These are phyloP conservation scores for Lamellibrachia satsuma DNA, from an alignment of 2,888 invertebrate genomes.

Conservation along the genomic window DNA sequence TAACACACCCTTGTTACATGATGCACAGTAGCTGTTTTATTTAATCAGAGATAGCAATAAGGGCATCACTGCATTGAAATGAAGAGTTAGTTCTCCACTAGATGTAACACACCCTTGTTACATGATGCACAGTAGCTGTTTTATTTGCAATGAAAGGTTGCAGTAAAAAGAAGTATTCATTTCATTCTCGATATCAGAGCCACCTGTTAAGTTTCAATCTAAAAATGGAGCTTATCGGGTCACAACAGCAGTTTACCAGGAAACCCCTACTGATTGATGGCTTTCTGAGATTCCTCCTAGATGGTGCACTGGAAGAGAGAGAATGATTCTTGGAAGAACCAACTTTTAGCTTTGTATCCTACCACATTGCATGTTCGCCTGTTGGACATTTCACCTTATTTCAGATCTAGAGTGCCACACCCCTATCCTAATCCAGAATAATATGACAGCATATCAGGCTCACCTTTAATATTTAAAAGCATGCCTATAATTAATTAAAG, in stretches of 20 bases:
- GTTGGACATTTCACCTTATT: not conserved
- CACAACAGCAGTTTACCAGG: not conserved
- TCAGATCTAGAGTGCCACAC: too few species aligned
- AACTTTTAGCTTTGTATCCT: not conserved
- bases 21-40: not conserved
- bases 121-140: not conserved
- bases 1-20: not conserved
- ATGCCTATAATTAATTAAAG: too few species aligned
- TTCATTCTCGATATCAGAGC: not conserved
- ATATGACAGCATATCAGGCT: too few species aligned
- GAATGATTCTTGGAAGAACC: not conserved
- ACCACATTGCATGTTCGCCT: not conserved
- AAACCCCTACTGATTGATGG: not conserved
- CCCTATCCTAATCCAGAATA: too few species aligned
- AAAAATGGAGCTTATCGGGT: not conserved
- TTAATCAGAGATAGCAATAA: too few species aligned
- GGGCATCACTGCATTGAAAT: too few species aligned
- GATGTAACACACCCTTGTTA: not conserved
- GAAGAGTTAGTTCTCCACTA: too few species aligned
- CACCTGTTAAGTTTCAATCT: not conserved
- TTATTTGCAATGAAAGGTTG: not conserved
- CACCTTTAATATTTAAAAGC: too few species aligned
- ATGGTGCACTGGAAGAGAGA: not conserved
- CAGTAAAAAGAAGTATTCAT: not conserved
- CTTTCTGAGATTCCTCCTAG: not conserved